Evolutionary conservation across 2,888 invertebrate species (phyloP).

Genomic region (Tetheella fluctuosa): DNA sequence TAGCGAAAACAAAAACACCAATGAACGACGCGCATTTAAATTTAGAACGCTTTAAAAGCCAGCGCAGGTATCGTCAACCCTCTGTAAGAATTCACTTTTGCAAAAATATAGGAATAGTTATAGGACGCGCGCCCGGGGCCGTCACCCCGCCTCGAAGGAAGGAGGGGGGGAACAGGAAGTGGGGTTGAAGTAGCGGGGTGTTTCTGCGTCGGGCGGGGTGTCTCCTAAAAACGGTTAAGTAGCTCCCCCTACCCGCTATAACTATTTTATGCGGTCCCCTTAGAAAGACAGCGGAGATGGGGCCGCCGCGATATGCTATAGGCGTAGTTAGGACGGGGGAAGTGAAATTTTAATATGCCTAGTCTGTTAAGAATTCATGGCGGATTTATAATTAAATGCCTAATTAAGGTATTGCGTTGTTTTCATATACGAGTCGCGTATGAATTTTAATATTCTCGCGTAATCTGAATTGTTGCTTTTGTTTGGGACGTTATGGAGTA

Average conservation of each 20-base stretch:
- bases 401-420: slow-evolving; percentile 76
- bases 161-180: slow-evolving; percentile 71
- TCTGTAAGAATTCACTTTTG: slow-evolving; percentile 77
- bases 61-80: slow-evolving; percentile 78
- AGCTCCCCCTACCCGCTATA: slow-evolving; percentile 81
- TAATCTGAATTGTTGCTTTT: slow-evolving; percentile 41
- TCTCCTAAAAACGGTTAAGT: slow-evolving; percentile 84
- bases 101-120: slow-evolving; percentile 82
- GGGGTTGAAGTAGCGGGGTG: slow-evolving; percentile 76
- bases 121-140: slow-evolving; percentile 53
- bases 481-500: slow-evolving; percentile 18
- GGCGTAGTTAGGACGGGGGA: slow-evolving; percentile 70
- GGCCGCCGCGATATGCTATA: slow-evolving; percentile 73
- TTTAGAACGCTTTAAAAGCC: slow-evolving; percentile 65
- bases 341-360: slow-evolving; percentile 82
- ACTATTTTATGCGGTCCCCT: slow-evolving; percentile 84
- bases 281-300: slow-evolving; percentile 83
- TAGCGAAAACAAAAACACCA: slow-evolving; percentile 71
- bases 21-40: slow-evolving; percentile 66
- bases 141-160: slow-evolving; percentile 50
- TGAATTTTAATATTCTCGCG: slow-evolving; percentile 60
- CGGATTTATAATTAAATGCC: slow-evolving; percentile 81
- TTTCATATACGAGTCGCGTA: slow-evolving; percentile 57
- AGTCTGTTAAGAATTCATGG: slow-evolving; percentile 81
- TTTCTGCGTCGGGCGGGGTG: slow-evolving; percentile 77